A percentile compares a stretch with the other conserved stretches of the same genome.
phyloP scores from a whole-genome alignment of 1,140 invertebrate species.

The Hyposmocoma kahamanoa region DNA sequence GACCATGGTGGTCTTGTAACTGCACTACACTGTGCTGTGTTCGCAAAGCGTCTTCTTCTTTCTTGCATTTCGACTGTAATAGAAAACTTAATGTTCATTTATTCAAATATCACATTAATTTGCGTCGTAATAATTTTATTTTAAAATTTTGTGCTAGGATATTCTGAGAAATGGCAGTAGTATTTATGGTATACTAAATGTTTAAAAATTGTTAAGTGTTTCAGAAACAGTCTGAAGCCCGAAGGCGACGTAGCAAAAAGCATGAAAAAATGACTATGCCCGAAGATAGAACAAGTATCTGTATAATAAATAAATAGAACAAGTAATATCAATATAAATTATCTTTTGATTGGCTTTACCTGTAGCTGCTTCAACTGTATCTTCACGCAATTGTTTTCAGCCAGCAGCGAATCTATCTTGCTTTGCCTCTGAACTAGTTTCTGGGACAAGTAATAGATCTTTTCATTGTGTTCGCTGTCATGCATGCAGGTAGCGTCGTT shows the following conservation, averaged over 20 bases:
- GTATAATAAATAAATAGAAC: too few species aligned
- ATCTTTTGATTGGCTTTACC: slow-evolving; percentile 58
- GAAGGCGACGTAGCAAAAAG: too few species aligned
- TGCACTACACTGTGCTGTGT: slow-evolving; percentile 36
- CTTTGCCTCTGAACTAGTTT: slow-evolving; percentile 88
- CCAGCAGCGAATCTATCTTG: slow-evolving; percentile 82
- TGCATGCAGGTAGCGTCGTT: slow-evolving; percentile 22
- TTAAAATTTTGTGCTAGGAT: too few species aligned
- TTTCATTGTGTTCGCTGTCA: slow-evolving; percentile 39
- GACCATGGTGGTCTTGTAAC: slow-evolving; percentile 32
- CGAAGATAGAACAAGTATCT: too few species aligned
- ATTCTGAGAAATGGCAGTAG: too few species aligned
- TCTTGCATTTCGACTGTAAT: slow-evolving; percentile 46
- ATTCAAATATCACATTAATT: too few species aligned
- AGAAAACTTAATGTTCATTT: too few species aligned
- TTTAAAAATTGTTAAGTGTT: too few species aligned
- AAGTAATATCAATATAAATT: slow-evolving; percentile 4
- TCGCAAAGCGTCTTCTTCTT: neutral
- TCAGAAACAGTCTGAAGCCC: too few species aligned
- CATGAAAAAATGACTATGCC: too few species aligned
- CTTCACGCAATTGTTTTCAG: slow-evolving; percentile 86
- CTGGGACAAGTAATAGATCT: slow-evolving; percentile 77
- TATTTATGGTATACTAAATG: too few species aligned
- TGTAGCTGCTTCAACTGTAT: slow-evolving; percentile 86
- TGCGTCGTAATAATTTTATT: too few species aligned